Conservation (phyloP, 1,140 invertebrate species). For the Papilio helenus region DNA sequence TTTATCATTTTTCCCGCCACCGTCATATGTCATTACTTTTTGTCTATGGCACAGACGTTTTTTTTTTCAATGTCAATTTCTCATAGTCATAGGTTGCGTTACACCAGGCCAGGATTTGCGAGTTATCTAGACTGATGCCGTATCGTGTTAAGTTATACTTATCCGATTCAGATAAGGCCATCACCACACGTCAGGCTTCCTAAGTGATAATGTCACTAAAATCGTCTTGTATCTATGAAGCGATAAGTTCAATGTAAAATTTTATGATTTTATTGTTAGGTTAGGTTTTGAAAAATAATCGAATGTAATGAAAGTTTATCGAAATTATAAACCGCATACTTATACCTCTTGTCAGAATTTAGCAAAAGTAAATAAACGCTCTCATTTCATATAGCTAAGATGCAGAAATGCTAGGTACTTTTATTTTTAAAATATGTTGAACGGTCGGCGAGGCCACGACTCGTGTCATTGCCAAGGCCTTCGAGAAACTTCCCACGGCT, state of each 20-base stretch:
- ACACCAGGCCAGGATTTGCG: background rate
- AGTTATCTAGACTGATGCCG: slow-evolving; percentile 8
- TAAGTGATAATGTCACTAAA: background rate
- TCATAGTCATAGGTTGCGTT: background rate
- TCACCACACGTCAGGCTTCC: background rate
- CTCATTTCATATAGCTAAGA: background rate
- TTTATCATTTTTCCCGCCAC: background rate
- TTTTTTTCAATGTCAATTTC: background rate
- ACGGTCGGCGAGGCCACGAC: slow-evolving; percentile 51
- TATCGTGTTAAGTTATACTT: background rate
- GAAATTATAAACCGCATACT: too few species aligned
- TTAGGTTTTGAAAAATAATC: background rate
- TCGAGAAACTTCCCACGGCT: slow-evolving; percentile 55
- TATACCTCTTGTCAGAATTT: background rate
- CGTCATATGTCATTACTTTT: background rate
- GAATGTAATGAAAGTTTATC: background rate
- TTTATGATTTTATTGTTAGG: background rate
- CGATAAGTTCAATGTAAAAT: background rate
- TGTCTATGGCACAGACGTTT: background rate
- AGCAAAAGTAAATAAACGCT: background rate
- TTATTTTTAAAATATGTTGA: slow-evolving; percentile 46
- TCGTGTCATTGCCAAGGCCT: slow-evolving; percentile 65
- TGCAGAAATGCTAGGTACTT: slow-evolving; percentile 36
- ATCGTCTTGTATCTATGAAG: slow-evolving; percentile 14
- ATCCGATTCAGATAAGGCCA: background rate